Conservation (phyloP, 2,888 invertebrate species). For the Caenorhabditis wallacei region DNA sequence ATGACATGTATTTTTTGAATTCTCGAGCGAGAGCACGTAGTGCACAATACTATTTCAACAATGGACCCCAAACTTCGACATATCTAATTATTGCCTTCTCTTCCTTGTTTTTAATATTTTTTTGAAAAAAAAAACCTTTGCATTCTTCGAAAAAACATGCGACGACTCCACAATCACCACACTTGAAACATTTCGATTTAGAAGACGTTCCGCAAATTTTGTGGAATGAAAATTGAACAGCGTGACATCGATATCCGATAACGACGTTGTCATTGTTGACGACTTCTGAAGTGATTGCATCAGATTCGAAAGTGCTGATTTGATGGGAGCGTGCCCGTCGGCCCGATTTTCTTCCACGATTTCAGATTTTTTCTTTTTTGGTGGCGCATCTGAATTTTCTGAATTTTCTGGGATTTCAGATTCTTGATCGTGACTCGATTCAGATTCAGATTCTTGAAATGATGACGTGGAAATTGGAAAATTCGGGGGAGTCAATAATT, state of each 20-base stretch:
- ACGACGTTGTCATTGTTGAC: conserved; percentile 55
- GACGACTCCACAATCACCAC: conserved; percentile 65
- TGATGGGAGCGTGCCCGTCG: conserved; percentile 66
- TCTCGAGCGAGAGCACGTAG: conserved; percentile 33
- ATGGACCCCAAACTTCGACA: background rate
- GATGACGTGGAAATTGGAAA: background rate
- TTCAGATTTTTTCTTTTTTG: conserved; percentile 19
- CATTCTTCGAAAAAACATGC: conserved; percentile 61
- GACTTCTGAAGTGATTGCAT: conserved; percentile 57
- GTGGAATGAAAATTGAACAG: conserved; percentile 68
- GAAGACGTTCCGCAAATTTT: conserved; percentile 63
- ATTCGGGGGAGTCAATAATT: background rate
- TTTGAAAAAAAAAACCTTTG: conserved; percentile 51
- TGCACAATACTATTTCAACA: conserved; percentile 55
- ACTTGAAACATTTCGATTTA: conserved; percentile 56
- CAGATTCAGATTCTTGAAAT: background rate
- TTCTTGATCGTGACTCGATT: too few relatives aligned
- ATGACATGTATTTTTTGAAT: conserved; percentile 42
- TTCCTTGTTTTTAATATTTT: background rate
- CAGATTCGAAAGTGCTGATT: conserved; percentile 52
- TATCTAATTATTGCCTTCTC: conserved; percentile 1
- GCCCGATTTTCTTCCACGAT: conserved; percentile 54
- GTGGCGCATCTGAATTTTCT: background rate
- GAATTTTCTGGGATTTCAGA: conserved; percentile 3
- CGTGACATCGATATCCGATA: conserved; percentile 64